Evolutionary conservation across 2,888 invertebrate species (phyloP), one percentile per base, ranked within the genome.

Genomic region (Aphidoletes aphidimyza): DNA sequence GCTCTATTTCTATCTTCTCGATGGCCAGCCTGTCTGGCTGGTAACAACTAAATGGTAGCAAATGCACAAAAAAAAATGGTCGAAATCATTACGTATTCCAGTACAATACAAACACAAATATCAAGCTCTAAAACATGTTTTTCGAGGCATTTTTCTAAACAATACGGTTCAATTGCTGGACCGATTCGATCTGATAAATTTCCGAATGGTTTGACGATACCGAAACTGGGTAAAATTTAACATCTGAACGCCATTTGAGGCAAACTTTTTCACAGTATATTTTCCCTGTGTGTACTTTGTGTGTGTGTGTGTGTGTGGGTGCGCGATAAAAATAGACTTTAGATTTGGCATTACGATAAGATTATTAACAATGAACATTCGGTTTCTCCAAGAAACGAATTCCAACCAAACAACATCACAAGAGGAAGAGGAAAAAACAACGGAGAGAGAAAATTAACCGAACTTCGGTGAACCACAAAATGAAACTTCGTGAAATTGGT

Each of bases 311-410:
- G n/a, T n/a, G n/a, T n/a, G n/a, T n/a, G n/a, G n/a, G n/a, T n/a
- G n/a, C 26, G 17, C 69, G 69, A 69, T 69, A 69, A 69, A 69
- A 69, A 69, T 69, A 69, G 30, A 69, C 30, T 69, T 69, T 69
- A 5, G 69, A 69, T 69, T 69, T 69, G 30, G 0, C 30, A 69
- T 5, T 69, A 14, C 34, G 69, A 69, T 30, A 69, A 69, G 69
- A 69, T 69, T 69, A 69, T 69, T 26, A 69, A 69, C 69, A 30
- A 69, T 30, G 69, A 30, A 69, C n/a, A n/a, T 69, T 69, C 30
- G 26, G 69, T 30, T 69, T 34, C 30, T n/a, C 1, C 8, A 34
- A 30, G 30, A 5, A 69, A 26, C 8, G 54, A 42, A 42, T 14
- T 6, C 42, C 42, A 42, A 42, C 42, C 54, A 19, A 69, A 1